Base-by-base conservation (phyloP, 1,140 invertebrate genomes). In the Dryas iulia region DNA sequence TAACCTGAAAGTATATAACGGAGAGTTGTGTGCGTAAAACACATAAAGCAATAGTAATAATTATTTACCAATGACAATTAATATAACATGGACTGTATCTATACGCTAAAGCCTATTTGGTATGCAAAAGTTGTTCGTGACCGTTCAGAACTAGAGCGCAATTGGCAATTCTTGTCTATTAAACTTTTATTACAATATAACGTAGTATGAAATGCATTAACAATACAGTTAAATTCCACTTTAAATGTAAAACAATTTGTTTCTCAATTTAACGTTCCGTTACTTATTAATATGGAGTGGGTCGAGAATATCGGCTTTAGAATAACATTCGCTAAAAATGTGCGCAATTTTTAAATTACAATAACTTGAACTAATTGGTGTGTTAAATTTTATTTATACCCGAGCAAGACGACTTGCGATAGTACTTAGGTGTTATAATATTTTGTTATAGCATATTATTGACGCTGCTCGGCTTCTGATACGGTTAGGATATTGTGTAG, bases 151-250 rank as follows among this genome's bases (percentile, higher is more conserved):
- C 39, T 65, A 60, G 57, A 65, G 23, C 60, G 56, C 61, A 59
- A 70, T 70, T 65, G 61, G 54, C 68, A 70, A 70, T 52, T 61
- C 66, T 61, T 56, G 39, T 56, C 56, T 59, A 70, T 65, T 54
- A 65, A 39, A 59, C 18, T 69, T 62, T 62, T 62, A 70, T 70
- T 60, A 39, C 57, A 58, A 26, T 52, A 61, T 61, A 61, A 68
- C 53, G 57, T 24, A 31, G 28, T 68, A 62, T 61, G 64, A 60
- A 60, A 70, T 30, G 39, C 23, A 39, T 65, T 63, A 63, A 54
- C 61, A 25, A 63, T 63, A 21, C 47, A 53, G 28, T 33, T 63
- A 56, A 57, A 57, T 28, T 47, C 33, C 18, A 69, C 12, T 63
- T 68, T 68, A 57, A 69, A 59, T 59, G 28, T 35, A 47, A 64